Base-by-base conservation (phyloP, 2,113 vertebrate species). In the Mungos mungo region DNA sequence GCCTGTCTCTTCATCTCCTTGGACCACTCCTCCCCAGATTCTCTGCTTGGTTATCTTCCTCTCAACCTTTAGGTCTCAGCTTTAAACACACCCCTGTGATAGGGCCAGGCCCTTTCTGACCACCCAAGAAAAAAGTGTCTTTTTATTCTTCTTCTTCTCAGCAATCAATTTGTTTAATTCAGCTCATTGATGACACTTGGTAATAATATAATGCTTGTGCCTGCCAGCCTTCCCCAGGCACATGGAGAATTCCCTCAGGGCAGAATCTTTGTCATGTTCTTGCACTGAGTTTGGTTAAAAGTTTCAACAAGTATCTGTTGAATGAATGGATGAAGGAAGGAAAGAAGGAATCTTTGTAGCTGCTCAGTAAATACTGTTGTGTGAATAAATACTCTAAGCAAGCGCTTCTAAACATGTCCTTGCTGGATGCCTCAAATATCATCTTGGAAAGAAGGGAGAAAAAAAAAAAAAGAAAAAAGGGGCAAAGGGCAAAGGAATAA, bases 291-390 rank as follows among this genome's bases (percentile, higher is more conserved):
- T 80, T 82, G 54, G 65, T 41, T 54, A 57, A 27, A 50, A 33
- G 12, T 87, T 77, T 97, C 83, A 95, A 76, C n/a, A 50, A 89
- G 33, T 45, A 83, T 29, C 83, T 96, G 50, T 54, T 69, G 77
- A 91, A 38, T 31, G 41, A 87, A 38, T 38, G 29, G 50, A 65
- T 72, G n/a, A 71, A 60, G 38, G 35, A 50, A 76, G 72, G 33
- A 66, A 23, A 41, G 72, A 29, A 77, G 74, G 84, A 65, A n/a
- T 82, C 86, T 83, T 93, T 80, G 63, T 71, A 92, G 47, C 14
- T 69, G 45, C 23, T 91, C 27, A 52, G 57, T 88, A 84, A 92
- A 72, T 76, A 83, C 12, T 65, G 5, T 68, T 50, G 54, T 27
- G 25, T 65, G 79, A 95, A 27, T 68, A 91, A 86, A 54, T 84